A percentile compares a stretch with the other conserved stretches of the same genome.
phyloP scores from a whole-genome alignment of 2,113 vertebrate species.

The Addax nasomaculatus region DNA sequence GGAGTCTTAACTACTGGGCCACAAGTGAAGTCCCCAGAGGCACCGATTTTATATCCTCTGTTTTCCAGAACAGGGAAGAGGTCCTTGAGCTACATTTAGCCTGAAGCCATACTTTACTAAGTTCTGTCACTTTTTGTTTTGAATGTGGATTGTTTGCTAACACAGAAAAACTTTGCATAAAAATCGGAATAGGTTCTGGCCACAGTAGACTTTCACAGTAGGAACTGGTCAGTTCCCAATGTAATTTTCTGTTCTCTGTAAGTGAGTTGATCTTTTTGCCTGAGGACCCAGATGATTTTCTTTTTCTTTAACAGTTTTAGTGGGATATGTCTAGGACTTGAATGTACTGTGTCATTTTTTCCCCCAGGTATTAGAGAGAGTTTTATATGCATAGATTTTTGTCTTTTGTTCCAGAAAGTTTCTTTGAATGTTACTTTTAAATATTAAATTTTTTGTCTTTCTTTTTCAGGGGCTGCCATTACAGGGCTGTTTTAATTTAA shows the following conservation, averaged over 20 bases:
- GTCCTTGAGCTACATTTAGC: background rate
- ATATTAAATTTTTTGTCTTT: background rate
- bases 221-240: background rate
- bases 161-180: background rate
- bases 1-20: background rate
- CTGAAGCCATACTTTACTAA: background rate
- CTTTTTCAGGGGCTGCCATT: background rate
- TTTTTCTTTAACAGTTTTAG: background rate
- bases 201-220: background rate
- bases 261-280: background rate
- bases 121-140: background rate
- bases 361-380: background rate
- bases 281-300: background rate
- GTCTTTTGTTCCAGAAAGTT: background rate
- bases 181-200: background rate
- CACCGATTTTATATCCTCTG: background rate
- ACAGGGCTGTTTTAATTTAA: background rate
- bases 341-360: background rate
- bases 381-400: background rate
- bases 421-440: background rate
- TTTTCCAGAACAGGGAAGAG: background rate
- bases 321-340: background rate
- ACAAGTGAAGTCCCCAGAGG: background rate
- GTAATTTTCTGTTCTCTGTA: background rate
- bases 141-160: background rate